Conservation (phyloP, 2,113 vertebrate species). For the Galbula dea region DNA sequence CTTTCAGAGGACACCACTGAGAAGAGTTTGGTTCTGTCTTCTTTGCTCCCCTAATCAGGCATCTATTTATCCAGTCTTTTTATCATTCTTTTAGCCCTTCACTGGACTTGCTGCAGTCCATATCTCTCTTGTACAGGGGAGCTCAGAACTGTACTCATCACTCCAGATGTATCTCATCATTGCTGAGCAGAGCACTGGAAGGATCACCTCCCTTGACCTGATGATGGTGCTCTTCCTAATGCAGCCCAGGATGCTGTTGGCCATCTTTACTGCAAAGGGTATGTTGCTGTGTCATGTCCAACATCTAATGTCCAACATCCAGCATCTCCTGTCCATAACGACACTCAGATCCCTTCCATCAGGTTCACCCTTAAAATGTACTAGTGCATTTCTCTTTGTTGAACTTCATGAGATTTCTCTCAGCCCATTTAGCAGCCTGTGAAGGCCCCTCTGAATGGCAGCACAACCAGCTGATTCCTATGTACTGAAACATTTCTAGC, state of each 20-base stretch:
- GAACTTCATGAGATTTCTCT: not conserved
- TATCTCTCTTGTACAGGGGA: not conserved
- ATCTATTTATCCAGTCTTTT: not conserved
- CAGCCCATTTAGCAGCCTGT: not conserved
- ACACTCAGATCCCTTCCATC: not conserved
- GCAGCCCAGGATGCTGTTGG: not conserved
- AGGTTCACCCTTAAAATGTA: not conserved
- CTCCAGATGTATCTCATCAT: not conserved
- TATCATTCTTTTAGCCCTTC: not conserved
- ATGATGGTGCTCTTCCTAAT: not conserved
- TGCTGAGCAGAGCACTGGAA: not conserved
- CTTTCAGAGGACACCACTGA: not conserved
- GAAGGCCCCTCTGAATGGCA: not conserved
- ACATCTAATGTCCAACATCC: not conserved
- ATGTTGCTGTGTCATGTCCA: not conserved
- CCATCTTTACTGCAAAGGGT: not conserved
- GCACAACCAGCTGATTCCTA: not conserved
- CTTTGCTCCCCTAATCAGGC: not conserved
- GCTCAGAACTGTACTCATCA: not conserved
- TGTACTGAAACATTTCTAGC: not conserved
- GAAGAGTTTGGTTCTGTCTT: not conserved
- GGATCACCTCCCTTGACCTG: not conserved
- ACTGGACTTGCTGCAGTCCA: not conserved
- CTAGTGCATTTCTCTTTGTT: not conserved
- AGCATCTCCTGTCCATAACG: not conserved